A percentile compares a stretch with the other conserved stretches of the same genome.
These are phyloP conservation scores for Agrilus cyanescens DNA, from an alignment of 2,888 invertebrate genomes.

Conservation along the genomic window DNA sequence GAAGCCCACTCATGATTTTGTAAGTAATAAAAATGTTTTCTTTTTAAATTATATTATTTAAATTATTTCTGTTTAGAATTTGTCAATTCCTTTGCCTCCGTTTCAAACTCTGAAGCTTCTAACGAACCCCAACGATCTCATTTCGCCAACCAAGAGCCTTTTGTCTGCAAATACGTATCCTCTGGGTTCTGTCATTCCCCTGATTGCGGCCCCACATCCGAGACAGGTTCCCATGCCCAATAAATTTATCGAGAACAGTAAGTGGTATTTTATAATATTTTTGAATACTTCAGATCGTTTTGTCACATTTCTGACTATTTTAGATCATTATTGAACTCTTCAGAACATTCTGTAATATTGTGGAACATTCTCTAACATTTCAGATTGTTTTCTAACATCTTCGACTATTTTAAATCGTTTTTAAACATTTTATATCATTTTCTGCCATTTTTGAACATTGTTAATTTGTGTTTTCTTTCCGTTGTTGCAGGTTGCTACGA, in stretches of 20 bases:
- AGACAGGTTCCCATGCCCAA: slow-evolving; percentile 34
- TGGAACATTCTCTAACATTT: too few species aligned
- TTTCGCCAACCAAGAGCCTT: slow-evolving; percentile 30
- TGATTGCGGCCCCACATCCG: slow-evolving; percentile 29
- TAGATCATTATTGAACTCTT: too few species aligned
- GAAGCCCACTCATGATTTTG: slow-evolving; percentile 11
- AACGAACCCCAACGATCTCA: slow-evolving; percentile 25
- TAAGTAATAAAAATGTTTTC: slow-evolving; percentile 3
- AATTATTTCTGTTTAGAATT: slow-evolving; percentile 18
- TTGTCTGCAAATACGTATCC: slow-evolving; percentile 23
- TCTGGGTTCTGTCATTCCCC: slow-evolving; percentile 17
- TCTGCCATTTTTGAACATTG: too few species aligned
- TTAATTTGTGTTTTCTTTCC: too few species aligned
- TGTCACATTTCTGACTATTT: too few species aligned
- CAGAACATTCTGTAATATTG: too few species aligned
- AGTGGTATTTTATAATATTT: not conserved
- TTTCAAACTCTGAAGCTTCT: slow-evolving; percentile 27
- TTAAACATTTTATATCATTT: too few species aligned
- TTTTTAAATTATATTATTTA: not conserved
- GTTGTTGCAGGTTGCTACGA: not conserved
- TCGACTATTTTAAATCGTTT: too few species aligned
- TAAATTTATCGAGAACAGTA: slow-evolving; percentile 31
- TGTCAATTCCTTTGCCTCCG: slow-evolving; percentile 30
- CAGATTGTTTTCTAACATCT: too few species aligned
- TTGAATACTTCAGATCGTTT: too few species aligned